These are phyloP conservation scores for Rhabdomys pumilio DNA, from an alignment of 2,797 vertebrate species.

Conservation along the genomic window DNA sequence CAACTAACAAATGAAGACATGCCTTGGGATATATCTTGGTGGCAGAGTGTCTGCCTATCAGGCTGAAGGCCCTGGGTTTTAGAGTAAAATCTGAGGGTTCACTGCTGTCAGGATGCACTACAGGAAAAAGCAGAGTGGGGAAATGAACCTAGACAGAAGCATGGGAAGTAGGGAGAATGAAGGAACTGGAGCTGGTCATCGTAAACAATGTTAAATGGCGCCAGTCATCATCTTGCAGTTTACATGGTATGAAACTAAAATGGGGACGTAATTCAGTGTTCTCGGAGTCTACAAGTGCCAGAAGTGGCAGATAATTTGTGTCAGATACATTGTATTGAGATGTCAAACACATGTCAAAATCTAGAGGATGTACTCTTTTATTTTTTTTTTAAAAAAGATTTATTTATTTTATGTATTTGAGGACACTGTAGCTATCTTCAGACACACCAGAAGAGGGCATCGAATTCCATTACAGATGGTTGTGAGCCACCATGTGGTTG, in stretches of 20 bases:
- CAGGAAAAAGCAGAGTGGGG: slow-evolving; percentile 18
- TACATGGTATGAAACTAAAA: slow-evolving; percentile 14
- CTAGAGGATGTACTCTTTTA: background rate
- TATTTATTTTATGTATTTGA: no score
- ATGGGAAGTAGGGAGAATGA: background rate
- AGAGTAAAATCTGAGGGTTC: slow-evolving; percentile 33
- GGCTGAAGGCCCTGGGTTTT: background rate
- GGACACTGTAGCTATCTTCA: no score
- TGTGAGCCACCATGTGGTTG: no score
- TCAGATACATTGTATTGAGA: background rate
- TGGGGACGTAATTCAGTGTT: background rate
- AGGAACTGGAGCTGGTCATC: background rate
- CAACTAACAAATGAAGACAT: slow-evolving; percentile 14
- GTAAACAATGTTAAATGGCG: background rate
- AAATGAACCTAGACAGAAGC: slow-evolving; percentile 1
- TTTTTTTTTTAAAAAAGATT: no score
- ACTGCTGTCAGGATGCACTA: background rate
- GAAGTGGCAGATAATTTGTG: slow-evolving; percentile 27
- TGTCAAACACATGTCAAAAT: slow-evolving; percentile 27
- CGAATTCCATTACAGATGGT: no score
- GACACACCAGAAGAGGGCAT: no score
- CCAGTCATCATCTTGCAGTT: background rate
- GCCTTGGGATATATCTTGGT: background rate
- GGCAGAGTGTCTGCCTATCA: background rate
- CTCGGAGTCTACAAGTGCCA: background rate